Percentiles rank a stretch among this genome's conserved stretches.
phyloP scores from a whole-genome alignment of 2,797 vertebrate species.

The Helicolenus hilgendorfi region DNA sequence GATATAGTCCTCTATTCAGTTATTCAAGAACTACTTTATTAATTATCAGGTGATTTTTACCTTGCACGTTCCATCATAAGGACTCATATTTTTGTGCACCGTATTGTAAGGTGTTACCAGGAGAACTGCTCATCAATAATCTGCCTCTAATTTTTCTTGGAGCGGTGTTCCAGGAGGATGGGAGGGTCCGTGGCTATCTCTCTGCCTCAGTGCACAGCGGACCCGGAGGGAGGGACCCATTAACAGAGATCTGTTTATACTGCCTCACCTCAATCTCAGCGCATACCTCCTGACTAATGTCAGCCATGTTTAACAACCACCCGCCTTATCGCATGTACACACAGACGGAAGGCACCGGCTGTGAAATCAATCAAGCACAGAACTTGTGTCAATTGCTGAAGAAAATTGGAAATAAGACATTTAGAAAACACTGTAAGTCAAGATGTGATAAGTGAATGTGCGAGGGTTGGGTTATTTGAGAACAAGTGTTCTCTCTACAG shows the following conservation, averaged over 20 bases:
- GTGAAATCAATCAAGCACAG: slow-evolving; percentile 69
- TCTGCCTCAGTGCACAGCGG: slow-evolving; percentile 55
- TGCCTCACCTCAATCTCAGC: slow-evolving; percentile 77
- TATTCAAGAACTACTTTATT: background rate
- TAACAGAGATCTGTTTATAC: slow-evolving; percentile 79
- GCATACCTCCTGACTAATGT: slow-evolving; percentile 72
- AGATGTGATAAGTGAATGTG: slow-evolving; percentile 22
- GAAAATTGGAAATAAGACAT: slow-evolving; percentile 52
- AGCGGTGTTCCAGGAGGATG: slow-evolving; percentile 33
- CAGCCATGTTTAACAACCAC: slow-evolving; percentile 80
- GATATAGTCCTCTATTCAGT: background rate
- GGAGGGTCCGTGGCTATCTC: slow-evolving; percentile 57
- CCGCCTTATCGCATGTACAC: slow-evolving; percentile 79
- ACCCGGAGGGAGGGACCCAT: slow-evolving; percentile 69
- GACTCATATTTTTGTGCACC: background rate
- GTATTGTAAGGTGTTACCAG: background rate
- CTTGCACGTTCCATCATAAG: background rate
- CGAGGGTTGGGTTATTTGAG: background rate
- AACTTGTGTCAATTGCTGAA: slow-evolving; percentile 45
- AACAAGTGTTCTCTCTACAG: background rate
- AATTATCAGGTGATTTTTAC: background rate
- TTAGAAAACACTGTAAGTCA: slow-evolving; percentile 18
- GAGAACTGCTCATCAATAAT: slow-evolving; percentile 70
- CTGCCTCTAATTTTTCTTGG: slow-evolving; percentile 54
- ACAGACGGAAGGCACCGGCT: slow-evolving; percentile 43